These are phyloP conservation scores for Prochilodus magdalenae DNA, from an alignment of 2,113 vertebrate genomes.

Conservation along the genomic window DNA sequence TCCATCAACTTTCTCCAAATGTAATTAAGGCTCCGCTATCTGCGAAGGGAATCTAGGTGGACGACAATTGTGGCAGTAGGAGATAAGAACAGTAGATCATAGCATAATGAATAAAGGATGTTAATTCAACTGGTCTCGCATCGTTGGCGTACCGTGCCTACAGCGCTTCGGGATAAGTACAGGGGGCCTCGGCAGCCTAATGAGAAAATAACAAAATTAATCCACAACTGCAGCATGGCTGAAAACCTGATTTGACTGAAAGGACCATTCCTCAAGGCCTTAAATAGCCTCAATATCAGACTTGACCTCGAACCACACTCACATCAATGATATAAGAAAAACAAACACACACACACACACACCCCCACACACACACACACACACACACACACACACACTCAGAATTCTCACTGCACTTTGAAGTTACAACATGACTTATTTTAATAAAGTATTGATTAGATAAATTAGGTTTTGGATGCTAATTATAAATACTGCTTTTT, in stretches of 20 bases:
- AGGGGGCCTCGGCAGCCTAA: background rate
- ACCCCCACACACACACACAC: too few relatives aligned
- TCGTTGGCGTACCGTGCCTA: conserved; percentile 31
- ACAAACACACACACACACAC: too few relatives aligned
- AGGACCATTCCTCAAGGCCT: background rate
- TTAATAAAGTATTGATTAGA: too few relatives aligned
- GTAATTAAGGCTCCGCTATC: conserved; percentile 59
- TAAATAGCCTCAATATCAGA: background rate
- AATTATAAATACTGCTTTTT: too few relatives aligned
- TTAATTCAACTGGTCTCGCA: conserved; percentile 48
- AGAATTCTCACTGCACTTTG: too few relatives aligned
- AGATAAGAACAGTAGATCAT: conserved; percentile 65
- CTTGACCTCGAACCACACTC: background rate
- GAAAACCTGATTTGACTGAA: conserved; percentile 23
- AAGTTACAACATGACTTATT: too few relatives aligned
- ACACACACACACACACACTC: too few relatives aligned
- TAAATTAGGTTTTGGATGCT: too few relatives aligned
- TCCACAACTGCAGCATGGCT: background rate
- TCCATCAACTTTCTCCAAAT: conserved; percentile 46
- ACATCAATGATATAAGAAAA: too few relatives aligned
- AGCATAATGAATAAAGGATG: conserved; percentile 57
- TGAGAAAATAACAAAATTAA: conserved; percentile 38
- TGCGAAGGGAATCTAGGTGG: conserved; percentile 56
- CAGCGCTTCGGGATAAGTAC: conserved; percentile 32
- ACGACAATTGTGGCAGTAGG: conserved; percentile 55